Evolutionary conservation across 2,888 invertebrate genomes (phyloP).

Genomic region (Cephalotes varians): DNA sequence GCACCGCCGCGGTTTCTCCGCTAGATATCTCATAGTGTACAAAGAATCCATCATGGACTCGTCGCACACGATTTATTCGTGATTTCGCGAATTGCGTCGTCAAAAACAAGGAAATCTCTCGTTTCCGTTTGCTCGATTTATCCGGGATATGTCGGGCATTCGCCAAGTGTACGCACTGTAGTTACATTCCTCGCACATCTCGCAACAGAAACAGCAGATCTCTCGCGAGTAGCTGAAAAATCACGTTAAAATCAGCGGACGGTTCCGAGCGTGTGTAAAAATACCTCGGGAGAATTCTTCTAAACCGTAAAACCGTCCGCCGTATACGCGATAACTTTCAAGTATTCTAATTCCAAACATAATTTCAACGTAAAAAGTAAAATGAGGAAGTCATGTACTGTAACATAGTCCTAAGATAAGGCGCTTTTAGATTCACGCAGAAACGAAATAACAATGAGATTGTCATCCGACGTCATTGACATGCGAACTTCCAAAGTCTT

Average conservation of each 20-base stretch:
- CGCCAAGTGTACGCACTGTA: not conserved
- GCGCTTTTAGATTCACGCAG: not conserved
- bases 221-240: not conserved
- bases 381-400: not conserved
- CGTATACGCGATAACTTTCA: not conserved
- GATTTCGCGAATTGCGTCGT: slow-evolving; percentile 21
- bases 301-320: not conserved
- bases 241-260: slow-evolving; percentile 8
- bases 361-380: not conserved
- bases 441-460: slow-evolving; percentile 7
- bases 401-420: not conserved
- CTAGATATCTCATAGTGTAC: slow-evolving; percentile 6
- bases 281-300: not conserved
- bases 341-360: not conserved
- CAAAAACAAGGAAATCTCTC: slow-evolving; percentile 8
- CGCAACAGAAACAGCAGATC: not conserved
- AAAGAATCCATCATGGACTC: not conserved
- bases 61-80: not conserved
- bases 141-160: slow-evolving; percentile 28
- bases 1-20: slow-evolving; percentile 20
- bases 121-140: slow-evolving; percentile 12
- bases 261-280: not conserved
- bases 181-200: not conserved
- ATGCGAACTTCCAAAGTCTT: not conserved
- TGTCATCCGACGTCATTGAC: not conserved